A percentile compares a stretch with the other conserved stretches of the same genome.
These are phyloP conservation scores for Eufriesea mexicana DNA, from an alignment of 1,140 invertebrate genomes.

Conservation along the genomic window DNA sequence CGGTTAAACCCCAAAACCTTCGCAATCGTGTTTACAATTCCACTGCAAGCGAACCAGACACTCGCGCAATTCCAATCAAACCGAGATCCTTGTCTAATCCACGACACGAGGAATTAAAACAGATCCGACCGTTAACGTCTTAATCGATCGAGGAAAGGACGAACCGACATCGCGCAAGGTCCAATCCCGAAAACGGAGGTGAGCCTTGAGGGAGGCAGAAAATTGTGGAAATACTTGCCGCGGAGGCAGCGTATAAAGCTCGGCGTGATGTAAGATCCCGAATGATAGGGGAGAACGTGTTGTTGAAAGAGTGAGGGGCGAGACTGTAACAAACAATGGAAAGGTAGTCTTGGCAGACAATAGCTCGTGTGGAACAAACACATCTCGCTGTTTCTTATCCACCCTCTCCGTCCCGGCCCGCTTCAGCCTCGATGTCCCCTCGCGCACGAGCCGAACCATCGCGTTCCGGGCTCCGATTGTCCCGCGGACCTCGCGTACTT, in stretches of 20 bases:
- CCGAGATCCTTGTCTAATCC: no score
- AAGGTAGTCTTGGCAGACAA: conserved; percentile 78
- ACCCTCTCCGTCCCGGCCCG: not conserved
- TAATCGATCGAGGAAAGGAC: not conserved
- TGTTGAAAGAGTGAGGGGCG: conserved; percentile 66
- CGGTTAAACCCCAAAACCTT: no score
- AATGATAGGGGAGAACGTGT: conserved; percentile 64
- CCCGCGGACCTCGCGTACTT: conserved; percentile 43
- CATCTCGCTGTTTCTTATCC: conserved; percentile 73
- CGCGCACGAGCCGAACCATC: conserved; percentile 30
- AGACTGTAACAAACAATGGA: conserved; percentile 79
- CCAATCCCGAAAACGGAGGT: not conserved
- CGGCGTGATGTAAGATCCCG: conserved; percentile 67
- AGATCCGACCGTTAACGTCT: no score
- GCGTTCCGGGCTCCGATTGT: conserved; percentile 34
- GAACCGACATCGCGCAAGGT: not conserved
- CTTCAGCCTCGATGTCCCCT: conserved; percentile 18
- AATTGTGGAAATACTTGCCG: conserved; percentile 28
- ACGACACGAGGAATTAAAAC: no score
- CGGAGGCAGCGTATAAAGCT: conserved; percentile 35
- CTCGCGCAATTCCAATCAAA: no score
- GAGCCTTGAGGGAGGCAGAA: conserved; percentile 2
- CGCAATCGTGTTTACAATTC: no score
- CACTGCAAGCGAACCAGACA: no score
- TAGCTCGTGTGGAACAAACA: conserved; percentile 81